A percentile compares a stretch with the other conserved stretches of the same genome.
Evolutionary conservation across 2,113 vertebrate genomes (phyloP).

Genomic region (Pelusios castaneus): DNA sequence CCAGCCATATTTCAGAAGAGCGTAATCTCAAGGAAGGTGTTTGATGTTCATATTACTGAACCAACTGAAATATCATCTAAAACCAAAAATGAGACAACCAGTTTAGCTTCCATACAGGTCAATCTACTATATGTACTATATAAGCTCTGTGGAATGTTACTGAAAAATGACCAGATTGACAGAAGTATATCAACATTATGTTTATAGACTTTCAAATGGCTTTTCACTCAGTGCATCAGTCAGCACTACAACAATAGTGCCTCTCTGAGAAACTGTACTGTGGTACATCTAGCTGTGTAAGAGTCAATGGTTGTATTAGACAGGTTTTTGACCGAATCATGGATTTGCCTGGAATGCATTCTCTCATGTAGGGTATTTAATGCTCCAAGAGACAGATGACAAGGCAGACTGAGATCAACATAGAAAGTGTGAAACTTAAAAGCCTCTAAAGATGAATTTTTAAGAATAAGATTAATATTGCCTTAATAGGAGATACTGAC

Average conservation of each 20-base stretch:
- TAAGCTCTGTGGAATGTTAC: too few relatives aligned
- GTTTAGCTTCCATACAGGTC: too few relatives aligned
- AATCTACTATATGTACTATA: too few relatives aligned
- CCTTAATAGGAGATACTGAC: neutral
- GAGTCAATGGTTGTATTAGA: neutral
- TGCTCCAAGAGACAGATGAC: neutral
- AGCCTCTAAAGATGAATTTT: neutral
- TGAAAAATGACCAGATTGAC: too few relatives aligned
- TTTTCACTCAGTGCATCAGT: neutral
- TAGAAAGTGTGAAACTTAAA: neutral
- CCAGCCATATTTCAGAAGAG: too few relatives aligned
- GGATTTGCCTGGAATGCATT: neutral
- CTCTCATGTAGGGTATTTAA: neutral
- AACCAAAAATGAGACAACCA: too few relatives aligned
- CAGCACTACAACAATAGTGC: neutral
- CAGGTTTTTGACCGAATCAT: neutral
- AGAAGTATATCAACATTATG: too few relatives aligned
- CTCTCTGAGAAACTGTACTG: neutral
- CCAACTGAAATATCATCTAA: too few relatives aligned
- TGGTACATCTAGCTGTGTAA: neutral
- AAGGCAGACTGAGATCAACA: neutral
- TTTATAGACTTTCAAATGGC: too few relatives aligned
- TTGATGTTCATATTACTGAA: too few relatives aligned
- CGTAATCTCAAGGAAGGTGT: too few relatives aligned
- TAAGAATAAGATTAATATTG: neutral